Evolutionary conservation across 2,888 invertebrate genomes (phyloP).

Genomic region (Drosophila gaucha): DNA sequence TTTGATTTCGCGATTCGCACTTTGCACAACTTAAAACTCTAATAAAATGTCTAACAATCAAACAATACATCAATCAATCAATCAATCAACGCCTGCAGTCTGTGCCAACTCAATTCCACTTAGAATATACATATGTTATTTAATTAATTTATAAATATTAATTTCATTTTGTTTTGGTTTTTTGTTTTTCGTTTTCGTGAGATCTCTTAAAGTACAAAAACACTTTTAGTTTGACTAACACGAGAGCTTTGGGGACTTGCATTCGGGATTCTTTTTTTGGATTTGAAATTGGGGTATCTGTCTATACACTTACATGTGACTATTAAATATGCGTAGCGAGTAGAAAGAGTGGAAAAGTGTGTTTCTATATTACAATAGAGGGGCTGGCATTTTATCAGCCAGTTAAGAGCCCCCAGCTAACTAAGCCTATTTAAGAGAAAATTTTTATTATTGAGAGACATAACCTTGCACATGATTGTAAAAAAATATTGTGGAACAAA

Average conservation of each 20-base stretch:
- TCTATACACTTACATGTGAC: slow-evolving; percentile 72
- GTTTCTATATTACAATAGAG: slow-evolving; percentile 81
- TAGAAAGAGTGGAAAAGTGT: slow-evolving; percentile 80
- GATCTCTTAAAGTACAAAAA: slow-evolving; percentile 78
- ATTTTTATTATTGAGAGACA: slow-evolving; percentile 27
- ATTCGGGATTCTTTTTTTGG: slow-evolving; percentile 4
- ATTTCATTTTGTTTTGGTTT: slow-evolving; percentile 23
- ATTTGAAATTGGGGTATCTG: slow-evolving; percentile 33
- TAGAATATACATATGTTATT: slow-evolving; percentile 51
- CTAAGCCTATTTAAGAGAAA: slow-evolving; percentile 65
- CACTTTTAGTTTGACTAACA: slow-evolving; percentile 77
- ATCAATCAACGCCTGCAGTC: slow-evolving; percentile 66
- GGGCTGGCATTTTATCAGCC: slow-evolving; percentile 37
- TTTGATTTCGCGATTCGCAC: slow-evolving; percentile 35
- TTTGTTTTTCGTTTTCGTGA: slow-evolving; percentile 23
- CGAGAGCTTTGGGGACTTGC: slow-evolving; percentile 60
- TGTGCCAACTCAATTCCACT: slow-evolving; percentile 75
- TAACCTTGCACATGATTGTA: slow-evolving; percentile 31
- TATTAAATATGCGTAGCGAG: slow-evolving; percentile 65
- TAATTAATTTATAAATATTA: slow-evolving; percentile 52
- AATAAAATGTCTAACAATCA: slow-evolving; percentile 69
- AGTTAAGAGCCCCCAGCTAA: slow-evolving; percentile 52
- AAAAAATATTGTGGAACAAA: neutral
- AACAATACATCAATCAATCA: slow-evolving; percentile 49
- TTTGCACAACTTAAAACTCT: slow-evolving; percentile 52